Evolutionary conservation across 2,888 invertebrate species (phyloP), one percentile per base, ranked within the genome.

Genomic region (Piscicola geometra): DNA sequence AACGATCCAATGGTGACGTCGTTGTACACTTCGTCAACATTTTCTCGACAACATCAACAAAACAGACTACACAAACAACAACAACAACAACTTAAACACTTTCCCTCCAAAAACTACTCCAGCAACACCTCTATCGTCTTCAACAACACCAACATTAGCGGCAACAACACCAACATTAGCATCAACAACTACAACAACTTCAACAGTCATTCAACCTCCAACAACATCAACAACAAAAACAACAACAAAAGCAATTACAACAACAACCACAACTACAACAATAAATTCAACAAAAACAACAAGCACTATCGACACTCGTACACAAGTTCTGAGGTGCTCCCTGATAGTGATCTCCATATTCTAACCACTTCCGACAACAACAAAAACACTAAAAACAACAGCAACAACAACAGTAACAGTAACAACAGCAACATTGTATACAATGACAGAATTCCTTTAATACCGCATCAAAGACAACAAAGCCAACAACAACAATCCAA

Each of bases 1-100:
- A 56, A 56, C 25, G 60, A n/a, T 56, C 25, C n/a, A 15, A 56
- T 56, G 60, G n/a, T 56, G 60, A 25, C 60, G 5, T 56, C 60
- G 3, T 5, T 56, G n/a, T 56, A 56, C 25, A 25, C 60, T 18
- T n/a, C 60, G 3, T 56, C 60, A 5, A 9, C 9, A 5, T 56
- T 25, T 21, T 18, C 15, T 5, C 25, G n/a, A 9, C 60, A 56
- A 18, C 21, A n/a, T 18, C 60, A 18, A 56, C 60, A 18, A 15
- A n/a, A n/a, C n/a, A n/a, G n/a, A n/a, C 60, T 18, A 5, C n/a
- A 5, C 25, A 56, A n/a, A 25, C 25, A 56, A 9, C 60, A 56
- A 18, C 21, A n/a, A 56, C 60, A 18, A 56, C 60, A 18, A 15
- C 60, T 18, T n/a, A 56, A 56, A 56, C 21, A 56, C n/a, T 18